Base-by-base conservation (phyloP, 2,797 vertebrate genomes). In the Lagorchestes hirsutus region DNA sequence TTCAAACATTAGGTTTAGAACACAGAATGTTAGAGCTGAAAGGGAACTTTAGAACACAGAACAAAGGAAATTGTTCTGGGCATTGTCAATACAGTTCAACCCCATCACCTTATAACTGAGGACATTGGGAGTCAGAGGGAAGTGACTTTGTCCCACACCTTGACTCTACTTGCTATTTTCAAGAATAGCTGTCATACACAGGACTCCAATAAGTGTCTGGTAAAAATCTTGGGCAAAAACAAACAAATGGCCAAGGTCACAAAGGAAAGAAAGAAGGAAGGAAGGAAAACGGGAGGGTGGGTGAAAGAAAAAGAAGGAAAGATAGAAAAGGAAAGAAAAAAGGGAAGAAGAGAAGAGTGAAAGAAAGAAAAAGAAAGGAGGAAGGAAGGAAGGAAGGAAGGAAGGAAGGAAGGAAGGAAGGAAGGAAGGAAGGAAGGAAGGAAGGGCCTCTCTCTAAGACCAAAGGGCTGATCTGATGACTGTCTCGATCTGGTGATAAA, bases 341-440 rank as follows among this genome's bases (percentile, higher is more conserved):
- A 9, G 3, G 4, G 0, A 27, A 14, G 28, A 27, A 18, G 16
- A 2, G 3, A 1, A 2, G 8, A 10, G 4, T 13, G 58, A 31
- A 2, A 10, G 22, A 90, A 29, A 28, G 3, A 50, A 1, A 34
- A 13, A 13, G 34, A 29, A 40, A 0, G 16, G 1, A 82, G n/a
- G n/a, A 3, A 13, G 12, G 12, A 28, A 46, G 4, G 5, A 5
- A 67, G 31, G 4, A 1, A 67, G 1, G 3, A 12, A 16, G 3
- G 13, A 16, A 59, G 5, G 9, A 10, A 16, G 34, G 34, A n/a
- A 57, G 56, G 13, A 27, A 57, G 56, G 59, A 34, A 34, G 3
- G 14, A 74, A 16, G 0, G 62, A 74, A 5, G 2, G 14, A n/a
- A 67, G n/a, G 1, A 8, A 18, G 18, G 5, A n/a, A 40, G 16